A percentile compares a stretch with the other conserved stretches of the same genome.
Conservation (phyloP, 2,888 invertebrate genomes). For the Cantharis rustica region DNA sequence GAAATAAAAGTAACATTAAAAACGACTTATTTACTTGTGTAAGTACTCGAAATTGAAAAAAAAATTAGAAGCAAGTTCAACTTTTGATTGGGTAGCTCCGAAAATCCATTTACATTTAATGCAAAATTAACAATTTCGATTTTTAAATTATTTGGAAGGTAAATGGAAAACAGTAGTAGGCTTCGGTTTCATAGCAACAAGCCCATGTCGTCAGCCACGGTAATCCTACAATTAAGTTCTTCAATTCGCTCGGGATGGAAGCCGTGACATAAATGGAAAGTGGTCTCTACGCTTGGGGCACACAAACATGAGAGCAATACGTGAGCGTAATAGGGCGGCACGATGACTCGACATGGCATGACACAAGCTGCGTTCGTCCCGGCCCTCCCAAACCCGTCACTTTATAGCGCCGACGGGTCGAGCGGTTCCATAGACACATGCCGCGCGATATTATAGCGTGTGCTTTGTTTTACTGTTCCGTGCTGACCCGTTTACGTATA, state of each 20-base stretch:
- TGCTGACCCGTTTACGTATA: conserved; percentile 28
- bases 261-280: conserved; percentile 31
- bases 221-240: conserved; percentile 31
- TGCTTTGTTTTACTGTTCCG: conserved; percentile 8
- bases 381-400: conserved; percentile 23
- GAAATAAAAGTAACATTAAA: not conserved
- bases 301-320: conserved; percentile 27
- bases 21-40: not conserved
- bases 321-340: conserved; percentile 32
- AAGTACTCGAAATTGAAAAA: not conserved
- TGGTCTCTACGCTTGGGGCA: conserved; percentile 29
- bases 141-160: conserved; percentile 2
- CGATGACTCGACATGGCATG: conserved; percentile 31
- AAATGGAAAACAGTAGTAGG: conserved; percentile 3
- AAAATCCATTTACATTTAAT: not conserved
- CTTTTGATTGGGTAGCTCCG: not conserved
- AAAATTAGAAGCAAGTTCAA: not conserved
- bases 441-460: conserved; percentile 23
- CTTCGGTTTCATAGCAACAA: conserved; percentile 10
- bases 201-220: conserved; percentile 26
- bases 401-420: conserved; percentile 32
- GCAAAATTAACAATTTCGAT: conserved; percentile 1
- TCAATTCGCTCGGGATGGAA: conserved; percentile 28
- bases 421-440: conserved; percentile 28
- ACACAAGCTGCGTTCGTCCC: conserved; percentile 25